A percentile compares a stretch with the other conserved stretches of the same genome.
Evolutionary conservation across 2,113 vertebrate species (phyloP).

Genomic region (Bos indicus): DNA sequence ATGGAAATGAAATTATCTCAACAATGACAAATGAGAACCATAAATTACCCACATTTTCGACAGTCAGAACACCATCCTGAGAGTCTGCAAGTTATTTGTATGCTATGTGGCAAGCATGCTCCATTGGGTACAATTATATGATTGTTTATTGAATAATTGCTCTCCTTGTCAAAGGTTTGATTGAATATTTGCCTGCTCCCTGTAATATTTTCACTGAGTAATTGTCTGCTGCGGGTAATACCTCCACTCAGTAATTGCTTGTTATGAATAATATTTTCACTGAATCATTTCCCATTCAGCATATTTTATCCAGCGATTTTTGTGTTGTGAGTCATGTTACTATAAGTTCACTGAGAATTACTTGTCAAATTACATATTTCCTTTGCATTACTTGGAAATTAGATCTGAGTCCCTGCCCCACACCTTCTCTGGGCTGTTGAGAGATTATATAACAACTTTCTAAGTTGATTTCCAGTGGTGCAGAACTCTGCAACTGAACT

Average conservation of each 20-base stretch:
- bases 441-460: background rate
- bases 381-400: slow-evolving; percentile 51
- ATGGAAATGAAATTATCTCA: slow-evolving; percentile 67
- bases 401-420: background rate
- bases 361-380: slow-evolving; percentile 69
- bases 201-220: slow-evolving; percentile 82
- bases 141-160: slow-evolving; percentile 84
- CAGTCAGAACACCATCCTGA: slow-evolving; percentile 54
- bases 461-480: background rate
- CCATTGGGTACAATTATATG: slow-evolving; percentile 82
- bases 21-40: slow-evolving; percentile 64
- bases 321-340: slow-evolving; percentile 79
- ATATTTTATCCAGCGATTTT: slow-evolving; percentile 68
- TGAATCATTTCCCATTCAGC: slow-evolving; percentile 82
- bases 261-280: slow-evolving; percentile 81
- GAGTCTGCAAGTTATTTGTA: slow-evolving; percentile 77
- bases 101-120: slow-evolving; percentile 69
- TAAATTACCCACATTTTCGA: slow-evolving; percentile 74
- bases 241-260: slow-evolving; percentile 82
- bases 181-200: slow-evolving; percentile 78
- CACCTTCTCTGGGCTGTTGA: background rate
- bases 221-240: slow-evolving; percentile 81
- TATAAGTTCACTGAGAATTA: slow-evolving; percentile 67
- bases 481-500: background rate
- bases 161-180: slow-evolving; percentile 81